A percentile compares a stretch with the other conserved stretches of the same genome.
These are phyloP conservation scores for Odobenus rosmarus DNA, from an alignment of 2,113 vertebrate species.

Conservation along the genomic window DNA sequence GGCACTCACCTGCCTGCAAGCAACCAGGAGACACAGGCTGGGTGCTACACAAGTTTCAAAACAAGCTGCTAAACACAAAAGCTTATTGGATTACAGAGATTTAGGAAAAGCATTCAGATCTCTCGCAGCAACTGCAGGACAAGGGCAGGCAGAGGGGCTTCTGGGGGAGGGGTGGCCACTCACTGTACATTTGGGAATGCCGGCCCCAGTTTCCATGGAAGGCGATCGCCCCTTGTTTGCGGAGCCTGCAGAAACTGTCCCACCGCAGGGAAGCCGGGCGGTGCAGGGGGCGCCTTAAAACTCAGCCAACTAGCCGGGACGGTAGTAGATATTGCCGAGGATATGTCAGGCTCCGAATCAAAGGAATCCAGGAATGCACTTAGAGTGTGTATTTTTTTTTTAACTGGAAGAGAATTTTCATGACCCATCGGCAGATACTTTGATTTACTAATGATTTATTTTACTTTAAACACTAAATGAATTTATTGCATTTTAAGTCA, in stretches of 20 bases:
- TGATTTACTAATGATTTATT: constrained; percentile 61
- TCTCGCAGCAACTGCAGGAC: constrained; percentile 81
- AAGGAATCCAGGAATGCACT: fast-evolving
- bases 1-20: constrained; percentile 92
- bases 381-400: background rate
- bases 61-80: constrained; percentile 91
- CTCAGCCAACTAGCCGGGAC: background rate
- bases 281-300: background rate
- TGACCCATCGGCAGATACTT: background rate
- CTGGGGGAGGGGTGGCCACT: constrained; percentile 70
- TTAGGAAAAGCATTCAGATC: constrained; percentile 88
- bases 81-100: constrained; percentile 94
- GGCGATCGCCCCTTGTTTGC: constrained; percentile 35
- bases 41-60: constrained; percentile 89
- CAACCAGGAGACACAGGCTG: constrained; percentile 85
- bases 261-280: background rate
- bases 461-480: background rate
- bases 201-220: constrained; percentile 23
- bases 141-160: constrained; percentile 78
- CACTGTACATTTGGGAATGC: constrained; percentile 73
- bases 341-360: constrained; percentile 19
- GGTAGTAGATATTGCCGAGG: background rate
- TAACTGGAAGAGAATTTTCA: background rate
- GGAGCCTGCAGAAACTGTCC: background rate
- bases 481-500: constrained; percentile 41